Evolutionary conservation across 2,888 invertebrate species (phyloP).

Genomic region (Cryptus armator): DNA sequence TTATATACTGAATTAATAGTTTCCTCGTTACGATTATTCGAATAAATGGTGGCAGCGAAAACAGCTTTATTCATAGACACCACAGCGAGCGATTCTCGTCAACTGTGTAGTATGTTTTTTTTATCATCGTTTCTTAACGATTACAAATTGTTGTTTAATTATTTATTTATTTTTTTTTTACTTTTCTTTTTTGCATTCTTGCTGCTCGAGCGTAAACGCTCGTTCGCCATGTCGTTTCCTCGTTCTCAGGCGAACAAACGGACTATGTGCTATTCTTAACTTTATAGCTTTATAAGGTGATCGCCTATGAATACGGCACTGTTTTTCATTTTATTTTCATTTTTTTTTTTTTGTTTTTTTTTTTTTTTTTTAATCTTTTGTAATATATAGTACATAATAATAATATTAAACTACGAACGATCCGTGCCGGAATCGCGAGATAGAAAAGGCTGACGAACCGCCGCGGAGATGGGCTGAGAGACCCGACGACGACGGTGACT

Average conservation of each 20-base stretch:
- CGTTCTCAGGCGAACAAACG: slow-evolving; percentile 12
- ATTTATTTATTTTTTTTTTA: background rate
- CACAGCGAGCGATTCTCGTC: slow-evolving; percentile 32
- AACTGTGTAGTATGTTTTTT: background rate
- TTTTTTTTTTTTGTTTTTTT: slow-evolving; percentile 18
- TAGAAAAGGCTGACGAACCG: slow-evolving; percentile 40
- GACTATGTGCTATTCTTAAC: slow-evolving; percentile 28
- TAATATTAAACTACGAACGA: slow-evolving; percentile 44
- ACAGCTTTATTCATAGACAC: slow-evolving; percentile 51
- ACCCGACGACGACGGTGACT: slow-evolving; percentile 21
- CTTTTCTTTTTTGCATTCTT: background rate
- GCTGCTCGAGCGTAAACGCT: slow-evolving; percentile 6
- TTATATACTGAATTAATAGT: slow-evolving; percentile 40
- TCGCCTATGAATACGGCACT: slow-evolving; percentile 39
- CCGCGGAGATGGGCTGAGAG: background rate
- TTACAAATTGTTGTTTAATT: slow-evolving; percentile 26
- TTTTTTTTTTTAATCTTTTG: slow-evolving; percentile 4
- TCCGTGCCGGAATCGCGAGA: slow-evolving; percentile 42
- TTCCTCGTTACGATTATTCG: slow-evolving; percentile 44
- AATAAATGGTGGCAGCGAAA: slow-evolving; percentile 53
- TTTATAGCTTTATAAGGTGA: slow-evolving; percentile 25
- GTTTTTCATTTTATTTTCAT: slow-evolving; percentile 6
- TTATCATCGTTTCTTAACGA: background rate
- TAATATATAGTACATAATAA: slow-evolving; percentile 36
- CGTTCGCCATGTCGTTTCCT: slow-evolving; percentile 6